phyloP scores from a whole-genome alignment of 1,140 invertebrate genomes.

The Epicauta chinensis region DNA sequence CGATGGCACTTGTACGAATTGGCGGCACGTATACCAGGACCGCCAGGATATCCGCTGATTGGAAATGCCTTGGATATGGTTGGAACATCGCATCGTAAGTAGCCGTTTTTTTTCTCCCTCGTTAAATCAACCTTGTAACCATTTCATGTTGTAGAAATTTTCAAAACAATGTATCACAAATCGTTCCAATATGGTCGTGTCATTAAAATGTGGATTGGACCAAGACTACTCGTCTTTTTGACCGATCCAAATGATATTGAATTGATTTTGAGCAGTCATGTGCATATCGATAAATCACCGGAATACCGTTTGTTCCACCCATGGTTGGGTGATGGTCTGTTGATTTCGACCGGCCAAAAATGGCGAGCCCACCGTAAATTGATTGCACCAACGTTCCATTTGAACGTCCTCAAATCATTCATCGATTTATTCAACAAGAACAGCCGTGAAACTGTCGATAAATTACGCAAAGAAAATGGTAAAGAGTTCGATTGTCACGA shows the following conservation, averaged over 20 bases:
- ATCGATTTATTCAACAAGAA: constrained; percentile 76
- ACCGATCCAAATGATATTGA: constrained; percentile 68
- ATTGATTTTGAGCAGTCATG: constrained; percentile 64
- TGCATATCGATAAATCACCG: constrained; percentile 71
- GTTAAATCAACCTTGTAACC: neutral
- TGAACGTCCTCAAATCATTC: constrained; percentile 76
- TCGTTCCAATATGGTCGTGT: constrained; percentile 52
- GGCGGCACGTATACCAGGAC: constrained; percentile 63
- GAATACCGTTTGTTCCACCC: constrained; percentile 82
- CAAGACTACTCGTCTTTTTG: constrained; percentile 63
- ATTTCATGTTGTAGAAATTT: constrained; percentile 61
- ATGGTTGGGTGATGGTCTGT: constrained; percentile 82
- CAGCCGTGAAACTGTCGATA: constrained; percentile 60
- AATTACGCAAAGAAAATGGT: constrained; percentile 55
- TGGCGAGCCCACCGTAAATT: constrained; percentile 75
- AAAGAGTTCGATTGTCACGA: constrained; percentile 71
- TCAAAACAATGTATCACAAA: constrained; percentile 53
- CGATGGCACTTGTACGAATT: constrained; percentile 61
- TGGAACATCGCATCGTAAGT: constrained; percentile 56
- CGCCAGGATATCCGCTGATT: constrained; percentile 58
- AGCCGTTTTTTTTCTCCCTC: neutral
- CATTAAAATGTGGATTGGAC: constrained; percentile 66
- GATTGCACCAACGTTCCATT: constrained; percentile 76
- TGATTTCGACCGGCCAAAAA: constrained; percentile 74
- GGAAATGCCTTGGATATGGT: constrained; percentile 66